Evolutionary conservation across 2,113 vertebrate species (phyloP).

Genomic region (Vimba vimba): DNA sequence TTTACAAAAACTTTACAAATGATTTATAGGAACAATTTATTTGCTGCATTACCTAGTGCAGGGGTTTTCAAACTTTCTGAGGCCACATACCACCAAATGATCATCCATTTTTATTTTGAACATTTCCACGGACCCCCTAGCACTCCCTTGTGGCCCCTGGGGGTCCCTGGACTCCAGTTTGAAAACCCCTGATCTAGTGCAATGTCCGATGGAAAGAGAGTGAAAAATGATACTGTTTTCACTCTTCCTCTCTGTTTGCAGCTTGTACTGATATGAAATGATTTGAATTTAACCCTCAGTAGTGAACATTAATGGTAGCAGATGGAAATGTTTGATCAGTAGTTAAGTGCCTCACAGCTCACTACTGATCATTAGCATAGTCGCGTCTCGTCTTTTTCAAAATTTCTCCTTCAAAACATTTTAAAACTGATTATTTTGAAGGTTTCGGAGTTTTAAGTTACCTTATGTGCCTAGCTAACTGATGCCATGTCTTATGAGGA

Average conservation of each 20-base stretch:
- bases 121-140: no score
- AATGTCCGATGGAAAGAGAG: background rate
- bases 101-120: no score
- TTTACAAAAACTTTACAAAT: background rate
- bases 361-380: background rate
- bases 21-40: background rate
- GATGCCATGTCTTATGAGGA: background rate
- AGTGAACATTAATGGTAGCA: background rate
- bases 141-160: no score
- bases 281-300: background rate
- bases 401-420: background rate
- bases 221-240: background rate
- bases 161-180: no score
- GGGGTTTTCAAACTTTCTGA: no score
- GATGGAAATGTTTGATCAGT: constrained; percentile 12
- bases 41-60: background rate
- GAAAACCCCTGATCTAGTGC: no score
- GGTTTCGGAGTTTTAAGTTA: background rate
- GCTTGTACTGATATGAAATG: background rate
- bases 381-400: background rate
- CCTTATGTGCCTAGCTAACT: background rate
- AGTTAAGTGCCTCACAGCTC: background rate
- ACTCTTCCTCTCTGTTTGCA: background rate
- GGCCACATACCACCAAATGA: no score
- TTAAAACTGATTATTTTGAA: background rate